A percentile compares a stretch with the other conserved stretches of the same genome.
Conservation (phyloP, 2,797 vertebrate genomes). For the Betta splendens region DNA sequence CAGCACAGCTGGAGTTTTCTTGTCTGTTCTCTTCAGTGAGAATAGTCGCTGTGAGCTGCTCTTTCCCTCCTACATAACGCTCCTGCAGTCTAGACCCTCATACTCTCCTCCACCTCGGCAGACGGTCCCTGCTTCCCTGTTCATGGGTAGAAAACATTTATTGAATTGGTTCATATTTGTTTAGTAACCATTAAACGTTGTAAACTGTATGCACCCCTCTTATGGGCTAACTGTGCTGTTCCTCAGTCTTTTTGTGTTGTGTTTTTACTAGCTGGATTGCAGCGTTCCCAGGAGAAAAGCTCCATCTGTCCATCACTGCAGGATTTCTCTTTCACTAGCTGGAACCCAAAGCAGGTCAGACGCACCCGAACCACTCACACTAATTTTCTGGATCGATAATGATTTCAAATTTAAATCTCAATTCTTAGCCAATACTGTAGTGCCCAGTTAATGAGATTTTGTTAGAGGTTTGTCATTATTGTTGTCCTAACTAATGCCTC, state of each 20-base stretch:
- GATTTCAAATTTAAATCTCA: not conserved
- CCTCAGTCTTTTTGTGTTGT: slow-evolving; percentile 16
- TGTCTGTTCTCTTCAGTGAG: slow-evolving; percentile 84
- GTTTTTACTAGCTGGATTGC: slow-evolving; percentile 76
- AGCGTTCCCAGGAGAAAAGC: slow-evolving; percentile 80
- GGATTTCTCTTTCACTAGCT: slow-evolving; percentile 89
- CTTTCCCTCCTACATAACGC: slow-evolving; percentile 83
- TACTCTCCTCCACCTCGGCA: slow-evolving; percentile 67
- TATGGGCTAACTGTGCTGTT: not conserved
- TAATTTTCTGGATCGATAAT: too few species aligned
- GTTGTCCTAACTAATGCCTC: too few species aligned
- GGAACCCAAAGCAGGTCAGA: slow-evolving; percentile 86
- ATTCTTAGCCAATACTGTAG: not conserved
- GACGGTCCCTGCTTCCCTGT: slow-evolving; percentile 70
- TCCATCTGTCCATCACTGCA: slow-evolving; percentile 90
- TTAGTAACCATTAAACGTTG: not conserved
- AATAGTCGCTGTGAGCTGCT: slow-evolving; percentile 84
- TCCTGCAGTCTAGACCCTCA: slow-evolving; percentile 79
- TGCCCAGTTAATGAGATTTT: not conserved
- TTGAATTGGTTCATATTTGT: not conserved
- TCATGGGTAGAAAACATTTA: slow-evolving; percentile 78
- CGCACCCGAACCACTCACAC: slow-evolving; percentile 49
- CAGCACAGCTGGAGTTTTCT: slow-evolving; percentile 89
- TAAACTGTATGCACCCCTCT: not conserved
- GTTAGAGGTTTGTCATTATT: too few species aligned